Conservation (phyloP, 2,888 invertebrate genomes). For the Graphium colonna region DNA sequence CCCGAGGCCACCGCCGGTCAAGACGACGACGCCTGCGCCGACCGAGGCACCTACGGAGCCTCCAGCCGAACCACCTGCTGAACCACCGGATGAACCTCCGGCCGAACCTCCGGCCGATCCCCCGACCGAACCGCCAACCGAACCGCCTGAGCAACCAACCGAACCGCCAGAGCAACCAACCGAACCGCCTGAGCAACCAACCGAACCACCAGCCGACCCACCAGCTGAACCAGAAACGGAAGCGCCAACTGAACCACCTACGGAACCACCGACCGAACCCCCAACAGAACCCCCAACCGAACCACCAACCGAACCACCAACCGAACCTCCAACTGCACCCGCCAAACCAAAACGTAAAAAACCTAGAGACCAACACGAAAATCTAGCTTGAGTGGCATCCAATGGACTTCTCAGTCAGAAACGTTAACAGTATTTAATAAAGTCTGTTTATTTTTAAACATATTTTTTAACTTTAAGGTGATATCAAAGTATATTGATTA, state of each 20-base stretch:
- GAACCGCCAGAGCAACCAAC: conserved; percentile 3
- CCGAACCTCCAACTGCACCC: conserved; percentile 3
- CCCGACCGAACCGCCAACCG: neutral
- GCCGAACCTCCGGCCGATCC: conserved; percentile 4
- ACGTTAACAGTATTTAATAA: no score
- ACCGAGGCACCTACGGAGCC: conserved; percentile 14
- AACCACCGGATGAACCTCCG: conserved; percentile 1
- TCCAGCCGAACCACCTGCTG: neutral
- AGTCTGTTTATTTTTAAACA: no score
- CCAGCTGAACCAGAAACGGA: neutral
- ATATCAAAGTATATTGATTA: no score
- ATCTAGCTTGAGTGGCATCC: conserved; percentile 6
- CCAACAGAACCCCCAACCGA: conserved; percentile 4
- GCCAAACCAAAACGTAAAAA: conserved; percentile 7
- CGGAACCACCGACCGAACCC: neutral
- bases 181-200: neutral
- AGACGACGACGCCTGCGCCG: neutral
- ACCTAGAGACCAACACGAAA: conserved; percentile 13
- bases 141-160: conserved; percentile 1
- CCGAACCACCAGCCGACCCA: conserved; percentile 2
- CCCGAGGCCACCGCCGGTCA: neutral
- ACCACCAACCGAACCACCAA: conserved; percentile 5
- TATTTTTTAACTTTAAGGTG: no score
- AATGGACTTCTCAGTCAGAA: no score
- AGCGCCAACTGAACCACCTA: neutral